These are phyloP conservation scores for Hydractinia symbiolongicarpus DNA, from an alignment of 30 jellyfish, hydroid and myxozoan species.

Conservation along the genomic window DNA sequence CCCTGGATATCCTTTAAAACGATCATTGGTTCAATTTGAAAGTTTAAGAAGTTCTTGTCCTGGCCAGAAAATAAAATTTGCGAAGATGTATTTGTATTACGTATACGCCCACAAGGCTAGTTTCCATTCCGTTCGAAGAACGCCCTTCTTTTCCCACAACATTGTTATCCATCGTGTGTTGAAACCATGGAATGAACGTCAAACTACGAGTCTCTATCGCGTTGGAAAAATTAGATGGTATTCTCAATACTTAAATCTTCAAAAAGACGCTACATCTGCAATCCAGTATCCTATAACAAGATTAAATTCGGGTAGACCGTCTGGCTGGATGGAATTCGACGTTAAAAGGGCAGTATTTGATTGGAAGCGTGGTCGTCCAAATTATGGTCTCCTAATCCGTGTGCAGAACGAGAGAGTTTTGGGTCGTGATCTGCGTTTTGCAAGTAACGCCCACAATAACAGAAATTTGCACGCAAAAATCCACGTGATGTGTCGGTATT, in stretches of 20 bases:
- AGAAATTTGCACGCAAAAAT: background rate
- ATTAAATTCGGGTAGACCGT: background rate
- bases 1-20: conserved; percentile 13
- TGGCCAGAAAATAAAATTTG: background rate
- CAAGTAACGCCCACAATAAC: background rate
- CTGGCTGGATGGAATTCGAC: conserved; percentile 1
- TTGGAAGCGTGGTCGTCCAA: conserved; percentile 10
- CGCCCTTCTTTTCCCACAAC: background rate
- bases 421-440: conserved; percentile 5
- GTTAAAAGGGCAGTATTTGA: background rate
- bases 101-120: conserved; percentile 3
- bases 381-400: background rate
- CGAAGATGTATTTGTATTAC: conserved; percentile 2
- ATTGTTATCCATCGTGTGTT: conserved; percentile 5
- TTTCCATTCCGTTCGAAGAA: background rate
- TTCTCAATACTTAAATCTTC: background rate
- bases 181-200: conserved; percentile 1
- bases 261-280: background rate
- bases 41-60: background rate
- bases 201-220: background rate
- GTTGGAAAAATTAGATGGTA: background rate
- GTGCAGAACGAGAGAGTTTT: background rate
- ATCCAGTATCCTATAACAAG: background rate
- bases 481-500: background rate
- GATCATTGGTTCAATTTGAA: conserved; percentile 15